Evolutionary conservation across 2,113 vertebrate genomes (phyloP).

Genomic region (Petrocephalus microphthalmus): DNA sequence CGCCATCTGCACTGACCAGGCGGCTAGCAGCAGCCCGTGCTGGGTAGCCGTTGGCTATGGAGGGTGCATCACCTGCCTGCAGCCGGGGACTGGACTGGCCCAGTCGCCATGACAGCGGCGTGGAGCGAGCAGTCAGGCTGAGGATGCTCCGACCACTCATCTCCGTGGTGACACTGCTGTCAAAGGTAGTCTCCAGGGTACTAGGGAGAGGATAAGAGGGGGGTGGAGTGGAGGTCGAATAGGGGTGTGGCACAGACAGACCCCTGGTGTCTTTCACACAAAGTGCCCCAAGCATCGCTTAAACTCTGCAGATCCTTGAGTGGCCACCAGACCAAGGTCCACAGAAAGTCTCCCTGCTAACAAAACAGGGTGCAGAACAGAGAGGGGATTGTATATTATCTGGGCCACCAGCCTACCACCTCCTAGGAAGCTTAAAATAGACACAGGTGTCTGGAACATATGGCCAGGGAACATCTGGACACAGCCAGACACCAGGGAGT

Average conservation of each 20-base stretch:
- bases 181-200: conserved; percentile 90
- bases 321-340: background rate
- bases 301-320: background rate
- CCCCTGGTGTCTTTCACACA: background rate
- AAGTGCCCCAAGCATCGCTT: background rate
- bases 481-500: conserved; percentile 10
- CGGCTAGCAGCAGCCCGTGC: conserved; percentile 64
- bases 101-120: conserved; percentile 84
- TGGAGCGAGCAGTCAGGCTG: conserved; percentile 71
- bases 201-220: conserved; percentile 48
- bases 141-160: conserved; percentile 82
- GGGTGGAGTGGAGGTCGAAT: background rate
- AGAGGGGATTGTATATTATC: background rate
- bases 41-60: conserved; percentile 76
- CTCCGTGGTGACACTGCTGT: conserved; percentile 82
- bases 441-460: background rate
- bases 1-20: conserved; percentile 57
- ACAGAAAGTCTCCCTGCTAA: background rate
- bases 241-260: background rate
- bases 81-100: conserved; percentile 91
- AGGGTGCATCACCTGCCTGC: conserved; percentile 90
- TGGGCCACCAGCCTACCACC: background rate
- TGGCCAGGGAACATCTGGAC: conserved; percentile 15
- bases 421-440: conserved; percentile 12
- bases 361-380: background rate